Evolutionary conservation across 1,140 invertebrate species (phyloP), one percentile per base, ranked within the genome.

Genomic region (Campoletis sonorensis): DNA sequence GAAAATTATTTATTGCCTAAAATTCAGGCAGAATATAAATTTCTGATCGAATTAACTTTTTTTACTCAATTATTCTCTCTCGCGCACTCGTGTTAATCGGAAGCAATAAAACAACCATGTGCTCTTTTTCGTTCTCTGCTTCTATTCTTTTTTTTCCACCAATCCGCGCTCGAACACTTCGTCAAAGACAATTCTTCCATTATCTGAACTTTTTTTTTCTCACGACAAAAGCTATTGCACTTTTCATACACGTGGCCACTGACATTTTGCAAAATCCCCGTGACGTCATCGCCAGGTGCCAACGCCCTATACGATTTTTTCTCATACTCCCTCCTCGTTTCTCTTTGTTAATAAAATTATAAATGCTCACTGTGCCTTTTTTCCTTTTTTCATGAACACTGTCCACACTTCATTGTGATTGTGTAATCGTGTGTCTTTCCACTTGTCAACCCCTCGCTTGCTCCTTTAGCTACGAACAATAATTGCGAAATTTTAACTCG

Each of bases 381-480:
- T 64, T 64, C 27, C n/a, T 64, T 64, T 27, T 64, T 64, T 64
- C n/a, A n/a, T n/a, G 51, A 40, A 4, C 4, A 73, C 23, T 21
- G 37, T 73, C 33, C 4, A 37, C 71, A 23, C 37, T 49, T 51
- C 37, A 23, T 26, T 26, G 37, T 26, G 23, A 13, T 45, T 75
- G 72, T 75, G 72, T 75, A 49, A 75, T 75, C 49, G 72, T 18
- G 23, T 54, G 16, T 54, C 16, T n/a, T 54, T 54, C 71, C 40
- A 73, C n/a, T 0, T 15, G 18, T 73, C 27, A 45, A 4, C 7
- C 40, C 13, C 40, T 73, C 71, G 4, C 71, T 21, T 40, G 16
- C 40, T 73, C 71, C 3, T 27, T 16, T 13, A 49, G n/a, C n/a
- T 26, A 1, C 40, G 68, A 33, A 40, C 37, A 37, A 73, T 73